Conservation (phyloP, 2,797 vertebrate species). For the Hypotaenidia okinawae region DNA sequence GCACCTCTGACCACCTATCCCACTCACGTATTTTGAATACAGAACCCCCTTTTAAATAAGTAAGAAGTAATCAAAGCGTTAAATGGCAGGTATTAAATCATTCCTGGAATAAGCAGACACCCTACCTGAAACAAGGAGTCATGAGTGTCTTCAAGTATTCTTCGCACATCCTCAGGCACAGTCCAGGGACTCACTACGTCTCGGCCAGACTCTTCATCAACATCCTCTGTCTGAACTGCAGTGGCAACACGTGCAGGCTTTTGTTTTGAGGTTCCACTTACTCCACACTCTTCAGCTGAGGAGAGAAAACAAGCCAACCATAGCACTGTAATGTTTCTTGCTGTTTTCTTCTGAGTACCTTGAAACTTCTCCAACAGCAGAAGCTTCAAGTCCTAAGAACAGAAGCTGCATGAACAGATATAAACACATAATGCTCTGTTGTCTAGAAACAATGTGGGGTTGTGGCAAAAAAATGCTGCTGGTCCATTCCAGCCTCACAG, state of each 20-base stretch:
- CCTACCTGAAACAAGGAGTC: slow-evolving; percentile 60
- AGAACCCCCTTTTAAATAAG: neutral
- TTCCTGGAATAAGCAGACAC: neutral
- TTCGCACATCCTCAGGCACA: slow-evolving; percentile 71
- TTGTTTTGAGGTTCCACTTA: neutral
- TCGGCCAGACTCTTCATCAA: slow-evolving; percentile 55
- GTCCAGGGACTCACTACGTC: slow-evolving; percentile 78
- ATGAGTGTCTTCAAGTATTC: slow-evolving; percentile 58
- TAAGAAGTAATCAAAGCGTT: neutral
- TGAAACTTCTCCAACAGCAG: neutral
- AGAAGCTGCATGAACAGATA: neutral
- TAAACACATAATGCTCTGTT: neutral
- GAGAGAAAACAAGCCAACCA: neutral
- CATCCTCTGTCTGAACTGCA: neutral
- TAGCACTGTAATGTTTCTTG: neutral
- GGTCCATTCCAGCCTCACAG: neutral
- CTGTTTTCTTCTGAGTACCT: neutral
- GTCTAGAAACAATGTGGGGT: neutral
- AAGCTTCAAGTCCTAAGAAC: neutral
- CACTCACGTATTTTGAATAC: neutral
- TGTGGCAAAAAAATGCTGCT: neutral
- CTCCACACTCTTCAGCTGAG: slow-evolving; percentile 39
- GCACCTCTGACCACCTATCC: neutral
- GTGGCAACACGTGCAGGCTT: neutral
- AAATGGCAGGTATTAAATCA: neutral